These are phyloP conservation scores for Hemibagrus guttatus DNA, from an alignment of 2,797 vertebrate genomes.

Conservation along the genomic window DNA sequence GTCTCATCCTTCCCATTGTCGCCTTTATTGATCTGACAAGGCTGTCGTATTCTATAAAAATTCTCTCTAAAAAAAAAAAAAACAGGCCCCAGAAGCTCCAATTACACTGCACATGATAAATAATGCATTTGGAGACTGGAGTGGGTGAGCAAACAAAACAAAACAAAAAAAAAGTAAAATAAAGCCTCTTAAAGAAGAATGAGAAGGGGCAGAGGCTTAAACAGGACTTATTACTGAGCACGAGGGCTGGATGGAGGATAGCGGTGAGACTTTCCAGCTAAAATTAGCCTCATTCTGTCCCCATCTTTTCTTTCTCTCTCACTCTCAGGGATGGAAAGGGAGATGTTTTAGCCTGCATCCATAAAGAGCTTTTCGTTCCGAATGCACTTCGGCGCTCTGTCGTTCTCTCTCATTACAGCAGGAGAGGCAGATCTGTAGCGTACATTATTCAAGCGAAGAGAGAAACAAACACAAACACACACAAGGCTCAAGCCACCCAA, in stretches of 20 bases:
- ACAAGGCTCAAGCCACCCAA: slow-evolving; percentile 11
- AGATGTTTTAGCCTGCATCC: slow-evolving; percentile 54
- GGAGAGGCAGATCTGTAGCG: slow-evolving; percentile 68
- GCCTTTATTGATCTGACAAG: slow-evolving; percentile 60
- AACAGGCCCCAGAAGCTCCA: slow-evolving; percentile 23
- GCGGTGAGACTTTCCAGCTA: slow-evolving; percentile 53
- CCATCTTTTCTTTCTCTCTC: background rate
- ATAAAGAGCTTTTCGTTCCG: slow-evolving; percentile 40
- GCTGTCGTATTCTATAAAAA: slow-evolving; percentile 61
- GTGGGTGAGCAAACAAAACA: slow-evolving; percentile 36
- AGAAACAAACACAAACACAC: slow-evolving; percentile 58
- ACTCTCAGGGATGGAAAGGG: slow-evolving; percentile 13
- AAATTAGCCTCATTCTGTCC: slow-evolving; percentile 50
- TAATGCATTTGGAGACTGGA: slow-evolving; percentile 49
- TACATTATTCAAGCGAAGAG: slow-evolving; percentile 75
- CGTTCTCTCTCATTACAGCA: slow-evolving; percentile 76
- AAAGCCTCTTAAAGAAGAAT: slow-evolving; percentile 47
- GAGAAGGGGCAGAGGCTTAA: slow-evolving; percentile 39
- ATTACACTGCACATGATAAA: slow-evolving; percentile 54
- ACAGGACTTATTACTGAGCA: slow-evolving; percentile 45
- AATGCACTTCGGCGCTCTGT: slow-evolving; percentile 53
- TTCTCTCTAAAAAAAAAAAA: slow-evolving; percentile 42
- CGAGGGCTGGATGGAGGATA: slow-evolving; percentile 38
- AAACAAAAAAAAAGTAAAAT: background rate
- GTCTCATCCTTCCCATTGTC: slow-evolving; percentile 44